A percentile compares a stretch with the other conserved stretches of the same genome.
Conservation (phyloP, 2,888 invertebrate genomes). For the Macrophya annulata region DNA sequence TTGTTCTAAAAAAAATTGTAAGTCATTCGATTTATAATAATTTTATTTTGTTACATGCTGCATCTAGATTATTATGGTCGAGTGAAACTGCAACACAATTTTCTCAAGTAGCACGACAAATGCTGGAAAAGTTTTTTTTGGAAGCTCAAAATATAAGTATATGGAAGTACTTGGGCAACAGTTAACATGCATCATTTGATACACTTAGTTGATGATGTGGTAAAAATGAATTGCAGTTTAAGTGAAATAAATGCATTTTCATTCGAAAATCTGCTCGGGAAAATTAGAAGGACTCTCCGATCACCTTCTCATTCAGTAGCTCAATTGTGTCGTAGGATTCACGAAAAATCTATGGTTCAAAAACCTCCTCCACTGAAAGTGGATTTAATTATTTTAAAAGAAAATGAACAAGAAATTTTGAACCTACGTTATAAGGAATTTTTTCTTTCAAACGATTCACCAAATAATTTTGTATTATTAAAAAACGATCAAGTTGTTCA, state of each 20-base stretch:
- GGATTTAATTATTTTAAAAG: neutral
- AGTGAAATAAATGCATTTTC: too few species aligned
- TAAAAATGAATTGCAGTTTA: slow-evolving; percentile 50
- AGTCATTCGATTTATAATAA: slow-evolving; percentile 61
- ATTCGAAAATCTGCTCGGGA: slow-evolving; percentile 41
- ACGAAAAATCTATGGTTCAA: slow-evolving; percentile 6
- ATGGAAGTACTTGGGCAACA: slow-evolving; percentile 64
- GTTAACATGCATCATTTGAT: slow-evolving; percentile 72
- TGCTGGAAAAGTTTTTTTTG: slow-evolving; percentile 67
- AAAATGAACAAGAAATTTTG: neutral
- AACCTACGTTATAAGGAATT: neutral
- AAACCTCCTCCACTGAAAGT: neutral
- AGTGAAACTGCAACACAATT: slow-evolving; percentile 18
- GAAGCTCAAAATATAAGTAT: slow-evolving; percentile 64
- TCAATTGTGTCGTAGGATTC: slow-evolving; percentile 40
- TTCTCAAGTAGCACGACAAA: slow-evolving; percentile 59
- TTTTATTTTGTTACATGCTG: slow-evolving; percentile 64
- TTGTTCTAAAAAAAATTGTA: slow-evolving; percentile 57
- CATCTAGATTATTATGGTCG: slow-evolving; percentile 61
- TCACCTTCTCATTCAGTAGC: neutral
- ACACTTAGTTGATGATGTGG: slow-evolving; percentile 67
- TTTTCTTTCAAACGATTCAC: neutral
- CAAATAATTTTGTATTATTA: neutral
- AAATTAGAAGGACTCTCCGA: slow-evolving; percentile 26
- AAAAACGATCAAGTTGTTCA: neutral